Base-by-base conservation (phyloP, 2,888 invertebrate genomes). In the Tenthredo amoena region DNA sequence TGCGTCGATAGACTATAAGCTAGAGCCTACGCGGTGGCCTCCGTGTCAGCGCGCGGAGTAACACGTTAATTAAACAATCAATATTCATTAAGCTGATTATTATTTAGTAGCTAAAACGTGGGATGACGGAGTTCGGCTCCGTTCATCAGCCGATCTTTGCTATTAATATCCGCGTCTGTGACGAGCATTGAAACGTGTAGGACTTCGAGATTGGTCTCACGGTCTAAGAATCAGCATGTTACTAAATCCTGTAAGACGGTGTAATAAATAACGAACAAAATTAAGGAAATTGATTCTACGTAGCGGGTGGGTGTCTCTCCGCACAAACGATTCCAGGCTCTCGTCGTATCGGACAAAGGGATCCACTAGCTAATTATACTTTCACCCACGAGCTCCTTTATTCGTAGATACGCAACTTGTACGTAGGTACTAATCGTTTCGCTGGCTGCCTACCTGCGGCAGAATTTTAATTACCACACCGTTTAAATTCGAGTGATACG, bases 61-160 rank as follows among this genome's bases (percentile, higher is more conserved):
- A 40, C 50, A 91, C 90, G 91, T 92, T 92, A 92, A 93, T 92
- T 92, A 91, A 92, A 92, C 90, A 91, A 93, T 93, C 92, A 92
- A 93, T 93, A 93, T 93, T 92, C 93, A 92, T 92, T 90, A 90
- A 92, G 90, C 90, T 91, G 89, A 92, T 92, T 91, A 89, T 88
- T 77, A 77, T 77, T 77, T 77, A 40, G 76, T 47, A 76, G 47
- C 40, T 76, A 71, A 71, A 71, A 37, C 71, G 62, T 26, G 10
- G 62, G 62, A 62, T 62, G 62, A 62, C 26, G 68, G 34, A 34
- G 34, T 68, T 68, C 34, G 12, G 31, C 1, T 68, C 18, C 34
- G 34, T 18, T 6, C 18, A 68, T 18, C 68, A 0, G 68, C 12
- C 18, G 31, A 68, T 68, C 68, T 34, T 26, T 6, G 21, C 31